These are phyloP conservation scores for Pachydiplax longipennis DNA, from an alignment of 2,888 invertebrate genomes.

Conservation along the genomic window DNA sequence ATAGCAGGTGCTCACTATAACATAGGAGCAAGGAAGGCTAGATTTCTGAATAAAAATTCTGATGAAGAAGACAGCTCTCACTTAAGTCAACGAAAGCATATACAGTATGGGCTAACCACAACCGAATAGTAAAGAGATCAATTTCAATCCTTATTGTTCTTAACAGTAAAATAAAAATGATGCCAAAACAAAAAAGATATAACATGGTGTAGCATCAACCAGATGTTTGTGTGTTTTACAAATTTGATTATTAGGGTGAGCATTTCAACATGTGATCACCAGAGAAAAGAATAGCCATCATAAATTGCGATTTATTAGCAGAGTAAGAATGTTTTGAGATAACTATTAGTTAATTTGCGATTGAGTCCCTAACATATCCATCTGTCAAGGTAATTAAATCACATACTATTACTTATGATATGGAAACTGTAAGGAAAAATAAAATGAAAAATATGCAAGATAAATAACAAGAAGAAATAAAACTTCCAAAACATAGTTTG, in stretches of 20 bases:
- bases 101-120: background rate
- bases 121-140: background rate
- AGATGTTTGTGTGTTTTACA: background rate
- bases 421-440: too few species aligned
- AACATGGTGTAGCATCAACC: background rate
- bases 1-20: conserved; percentile 26
- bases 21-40: background rate
- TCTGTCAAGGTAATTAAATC: too few species aligned
- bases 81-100: background rate
- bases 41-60: background rate
- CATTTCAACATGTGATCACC: background rate
- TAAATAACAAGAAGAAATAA: too few species aligned
- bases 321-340: background rate
- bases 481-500: too few species aligned
- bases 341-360: background rate
- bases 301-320: background rate
- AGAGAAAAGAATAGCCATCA: background rate
- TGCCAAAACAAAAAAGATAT: background rate
- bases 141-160: background rate
- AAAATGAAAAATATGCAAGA: too few species aligned
- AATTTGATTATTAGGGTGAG: background rate
- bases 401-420: too few species aligned
- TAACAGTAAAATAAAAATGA: background rate
- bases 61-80: background rate
- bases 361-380: background rate